phyloP scores from a whole-genome alignment of 2,888 invertebrate genomes.

The Podotricha telesiphe region DNA sequence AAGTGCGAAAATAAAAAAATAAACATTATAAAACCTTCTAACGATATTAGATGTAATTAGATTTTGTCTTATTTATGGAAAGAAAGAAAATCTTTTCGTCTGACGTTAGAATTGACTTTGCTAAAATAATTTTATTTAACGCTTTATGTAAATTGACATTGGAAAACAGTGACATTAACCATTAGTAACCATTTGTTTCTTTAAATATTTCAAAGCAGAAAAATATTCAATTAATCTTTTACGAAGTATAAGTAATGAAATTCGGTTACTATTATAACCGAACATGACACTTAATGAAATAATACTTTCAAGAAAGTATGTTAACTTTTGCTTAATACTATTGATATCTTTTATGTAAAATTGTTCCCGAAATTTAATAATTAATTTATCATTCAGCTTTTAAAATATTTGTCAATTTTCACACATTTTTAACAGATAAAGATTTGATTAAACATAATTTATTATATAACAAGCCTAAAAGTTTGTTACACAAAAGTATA shows the following conservation, averaged over 20 bases:
- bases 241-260: neutral
- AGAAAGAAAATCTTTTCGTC: no score
- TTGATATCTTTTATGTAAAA: constrained; percentile 14
- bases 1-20: neutral
- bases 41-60: constrained; percentile 1
- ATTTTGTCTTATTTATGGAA: constrained; percentile 1
- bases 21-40: neutral
- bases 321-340: constrained; percentile 3
- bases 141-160: neutral
- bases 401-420: neutral
- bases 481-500: no score
- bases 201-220: no score
- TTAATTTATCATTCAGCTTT: neutral
- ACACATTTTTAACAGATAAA: neutral
- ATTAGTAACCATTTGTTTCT: neutral
- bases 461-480: no score
- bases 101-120: neutral
- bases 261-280: no score
- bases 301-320: neutral
- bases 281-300: constrained; percentile 4
- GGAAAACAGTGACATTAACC: no score
- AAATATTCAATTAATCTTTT: neutral
- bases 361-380: constrained; percentile 14
- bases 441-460: neutral
- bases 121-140: neutral